A percentile compares a stretch with the other conserved stretches of the same genome.
Evolutionary conservation across 2,113 vertebrate genomes (phyloP).

Genomic region (Symphodus melops): DNA sequence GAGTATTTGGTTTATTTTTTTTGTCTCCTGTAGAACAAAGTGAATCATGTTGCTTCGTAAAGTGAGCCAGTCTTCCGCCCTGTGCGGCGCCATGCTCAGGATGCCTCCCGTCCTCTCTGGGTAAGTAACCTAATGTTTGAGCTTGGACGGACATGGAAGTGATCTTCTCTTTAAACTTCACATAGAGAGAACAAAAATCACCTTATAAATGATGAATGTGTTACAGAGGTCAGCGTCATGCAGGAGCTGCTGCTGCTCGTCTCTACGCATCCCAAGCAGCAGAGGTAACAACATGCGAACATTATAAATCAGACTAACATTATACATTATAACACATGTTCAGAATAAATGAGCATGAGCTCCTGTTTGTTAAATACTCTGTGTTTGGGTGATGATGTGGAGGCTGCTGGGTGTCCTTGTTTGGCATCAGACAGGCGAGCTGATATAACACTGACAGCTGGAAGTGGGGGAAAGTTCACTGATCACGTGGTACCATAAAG

Average conservation of each 20-base stretch:
- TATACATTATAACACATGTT: accelerated
- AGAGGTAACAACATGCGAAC: slow-evolving; percentile 70
- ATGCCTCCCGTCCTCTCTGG: slow-evolving; percentile 53
- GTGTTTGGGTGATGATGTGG: background rate
- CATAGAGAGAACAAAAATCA: background rate
- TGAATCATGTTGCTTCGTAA: slow-evolving; percentile 79
- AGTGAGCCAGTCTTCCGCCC: slow-evolving; percentile 69
- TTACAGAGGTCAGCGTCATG: slow-evolving; percentile 65
- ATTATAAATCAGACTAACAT: background rate
- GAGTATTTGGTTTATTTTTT: accelerated
- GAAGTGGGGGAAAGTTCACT: slow-evolving; percentile 81
- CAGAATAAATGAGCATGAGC: no score
- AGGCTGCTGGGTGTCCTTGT: background rate
- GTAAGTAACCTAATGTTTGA: slow-evolving; percentile 51
- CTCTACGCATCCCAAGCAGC: slow-evolving; percentile 78
- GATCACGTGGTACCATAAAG: slow-evolving; percentile 70
- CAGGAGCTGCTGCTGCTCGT: slow-evolving; percentile 60
- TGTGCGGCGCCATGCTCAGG: slow-evolving; percentile 71
- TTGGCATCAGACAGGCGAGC: background rate
- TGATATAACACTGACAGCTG: slow-evolving; percentile 13
- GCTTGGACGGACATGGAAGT: no score
- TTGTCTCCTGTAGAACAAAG: background rate
- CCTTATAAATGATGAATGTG: background rate
- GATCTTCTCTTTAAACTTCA: no score
- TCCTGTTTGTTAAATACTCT: accelerated